Evolutionary conservation across 2,797 vertebrate species (phyloP), one percentile per base, ranked within the genome.

Genomic region (Neosalanx taihuensis): DNA sequence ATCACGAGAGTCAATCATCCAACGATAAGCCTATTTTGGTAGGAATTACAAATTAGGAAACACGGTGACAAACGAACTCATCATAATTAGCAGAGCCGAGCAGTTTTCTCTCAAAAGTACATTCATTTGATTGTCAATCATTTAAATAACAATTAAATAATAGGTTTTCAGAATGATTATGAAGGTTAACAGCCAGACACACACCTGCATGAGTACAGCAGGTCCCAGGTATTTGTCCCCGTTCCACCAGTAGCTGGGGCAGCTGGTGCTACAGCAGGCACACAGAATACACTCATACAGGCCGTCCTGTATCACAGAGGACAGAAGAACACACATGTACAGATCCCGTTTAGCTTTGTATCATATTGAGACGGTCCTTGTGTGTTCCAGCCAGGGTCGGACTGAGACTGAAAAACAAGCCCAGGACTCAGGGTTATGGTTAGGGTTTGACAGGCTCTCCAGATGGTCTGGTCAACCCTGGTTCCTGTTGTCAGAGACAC

Each of bases 201-300:
- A 67, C n/a, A 97, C 96, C 94, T 98, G 97, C 96, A 98, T 98
- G 18, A 98, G 94, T 0, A 98, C 96, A 0, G 96, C 96, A 0
- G 96, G 96, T 0, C 96, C 96, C 41, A 98, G 81, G 77, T 97
- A 98, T 64, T 97, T 98, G 91, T 98, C 96, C 49, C 87, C 95
- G 0, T 97, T 98, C 96, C 96, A 98, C 97, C 97, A 98, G 89
- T 98, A 98, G 80, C 96, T 98, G 31, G 96, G 96, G 59, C 96
- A 98, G 86, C 95, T 97, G 29, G 97, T 98, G 81, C 97, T 98
- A 85, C 96, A 98, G 90, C 97, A 98, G 63, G 97, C 97, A 0
- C 97, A 98, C 37, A 98, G 92, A 77, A 98, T 97, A 64, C 96
- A 98, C 75, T 98, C 95, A 0, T 98, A 97, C 41, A 98, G 87